A percentile compares a stretch with the other conserved stretches of the same genome.
phyloP scores from a whole-genome alignment of 1,140 invertebrate genomes.

The Aethina tumida region DNA sequence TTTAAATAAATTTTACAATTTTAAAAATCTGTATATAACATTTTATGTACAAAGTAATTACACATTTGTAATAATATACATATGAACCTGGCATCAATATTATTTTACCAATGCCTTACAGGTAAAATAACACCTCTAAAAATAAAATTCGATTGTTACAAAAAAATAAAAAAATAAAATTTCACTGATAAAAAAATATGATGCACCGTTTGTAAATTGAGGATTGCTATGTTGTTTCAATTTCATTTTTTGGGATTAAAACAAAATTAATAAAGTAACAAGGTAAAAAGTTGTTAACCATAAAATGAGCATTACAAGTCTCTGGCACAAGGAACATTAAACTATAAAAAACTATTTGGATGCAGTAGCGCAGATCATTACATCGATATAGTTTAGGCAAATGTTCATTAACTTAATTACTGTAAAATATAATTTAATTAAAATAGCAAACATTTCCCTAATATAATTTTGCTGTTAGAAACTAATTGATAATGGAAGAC shows the following conservation, averaged over 20 bases:
- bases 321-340: constrained; percentile 31
- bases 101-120: constrained; percentile 2
- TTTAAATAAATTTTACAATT: constrained; percentile 18
- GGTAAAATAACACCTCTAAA: constrained; percentile 3
- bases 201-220: too few species aligned
- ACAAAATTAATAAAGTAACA: constrained; percentile 7
- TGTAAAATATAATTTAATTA: too few species aligned
- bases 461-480: too few species aligned
- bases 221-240: constrained; percentile 2
- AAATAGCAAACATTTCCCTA: too few species aligned
- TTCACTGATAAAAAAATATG: too few species aligned
- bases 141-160: constrained; percentile 4
- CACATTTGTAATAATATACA: constrained; percentile 27
- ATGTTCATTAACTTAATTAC: too few species aligned
- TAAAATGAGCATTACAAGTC: constrained; percentile 9
- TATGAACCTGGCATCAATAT: constrained; percentile 15
- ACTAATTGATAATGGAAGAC: too few species aligned
- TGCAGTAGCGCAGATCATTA: constrained; percentile 7
- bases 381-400: too few species aligned
- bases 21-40: constrained; percentile 25
- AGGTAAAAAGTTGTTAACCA: too few species aligned
- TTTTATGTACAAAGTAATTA: constrained; percentile 32
- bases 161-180: too few species aligned
- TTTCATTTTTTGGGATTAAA: constrained; percentile 7
- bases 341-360: constrained; percentile 16